phyloP scores from a whole-genome alignment of 2,797 vertebrate genomes.

The Tenualosa ilisha region DNA sequence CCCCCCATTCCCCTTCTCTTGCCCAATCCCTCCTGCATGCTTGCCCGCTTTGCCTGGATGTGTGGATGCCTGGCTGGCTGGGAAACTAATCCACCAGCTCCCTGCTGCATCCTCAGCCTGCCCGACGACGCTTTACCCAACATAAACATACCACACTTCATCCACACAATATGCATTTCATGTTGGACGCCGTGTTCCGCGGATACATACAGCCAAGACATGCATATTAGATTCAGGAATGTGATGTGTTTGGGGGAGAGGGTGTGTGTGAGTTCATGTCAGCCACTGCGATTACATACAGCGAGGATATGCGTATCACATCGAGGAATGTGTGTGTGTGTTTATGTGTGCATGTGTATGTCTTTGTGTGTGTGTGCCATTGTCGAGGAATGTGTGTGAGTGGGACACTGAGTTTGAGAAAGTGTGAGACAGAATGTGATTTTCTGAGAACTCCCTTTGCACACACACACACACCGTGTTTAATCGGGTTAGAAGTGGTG shows the following conservation, averaged over 20 bases:
- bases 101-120: constrained; percentile 1
- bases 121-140: background rate
- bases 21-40: background rate
- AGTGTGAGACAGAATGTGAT: background rate
- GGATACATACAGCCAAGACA: background rate
- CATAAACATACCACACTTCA: constrained; percentile 21
- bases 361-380: background rate
- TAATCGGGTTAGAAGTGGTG: background rate
- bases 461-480: background rate
- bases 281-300: background rate
- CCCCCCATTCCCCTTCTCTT: background rate
- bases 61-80: background rate
- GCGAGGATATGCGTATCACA: constrained; percentile 11
- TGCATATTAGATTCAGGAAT: background rate
- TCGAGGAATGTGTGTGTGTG: background rate
- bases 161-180: constrained; percentile 22
- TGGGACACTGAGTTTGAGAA: background rate
- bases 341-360: background rate
- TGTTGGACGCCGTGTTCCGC: background rate
- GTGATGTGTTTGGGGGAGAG: background rate
- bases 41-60: background rate
- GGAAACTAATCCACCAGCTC: background rate
- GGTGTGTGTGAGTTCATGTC: constrained; percentile 2
- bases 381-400: background rate
- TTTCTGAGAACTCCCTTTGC: background rate